phyloP scores from a whole-genome alignment of 1,140 invertebrate species.

The Neoseiulus cucumeris region DNA sequence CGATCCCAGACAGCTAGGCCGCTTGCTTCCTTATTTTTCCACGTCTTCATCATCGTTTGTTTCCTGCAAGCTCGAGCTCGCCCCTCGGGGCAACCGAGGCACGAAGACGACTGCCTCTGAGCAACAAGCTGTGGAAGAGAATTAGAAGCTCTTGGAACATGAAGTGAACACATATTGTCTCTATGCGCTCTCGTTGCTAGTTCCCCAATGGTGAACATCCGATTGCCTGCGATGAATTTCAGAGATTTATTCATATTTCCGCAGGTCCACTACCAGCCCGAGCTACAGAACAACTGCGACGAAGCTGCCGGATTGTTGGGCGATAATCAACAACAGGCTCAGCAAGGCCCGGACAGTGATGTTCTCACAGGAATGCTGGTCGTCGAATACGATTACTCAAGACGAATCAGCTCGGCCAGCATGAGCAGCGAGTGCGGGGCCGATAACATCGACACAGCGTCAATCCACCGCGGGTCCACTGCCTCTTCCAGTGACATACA shows the following conservation, averaged over 20 bases:
- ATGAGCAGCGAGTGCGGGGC: slow-evolving; percentile 21
- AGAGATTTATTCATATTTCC: neutral
- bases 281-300: slow-evolving; percentile 6
- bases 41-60: too few relatives aligned
- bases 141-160: too few relatives aligned
- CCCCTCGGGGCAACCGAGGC: too few relatives aligned
- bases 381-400: slow-evolving; percentile 21
- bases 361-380: slow-evolving; percentile 15
- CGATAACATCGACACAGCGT: slow-evolving; percentile 25
- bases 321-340: neutral
- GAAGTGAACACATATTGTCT: too few relatives aligned
- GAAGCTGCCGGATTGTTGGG: neutral
- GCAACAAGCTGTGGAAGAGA: too few relatives aligned
- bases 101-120: too few relatives aligned
- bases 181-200: too few relatives aligned
- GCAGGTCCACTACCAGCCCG: slow-evolving; percentile 21
- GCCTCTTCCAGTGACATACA: neutral
- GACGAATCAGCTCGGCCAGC: slow-evolving; percentile 29
- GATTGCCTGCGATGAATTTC: too few relatives aligned
- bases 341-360: slow-evolving; percentile 30
- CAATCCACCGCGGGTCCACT: slow-evolving; percentile 14
- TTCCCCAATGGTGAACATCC: too few relatives aligned
- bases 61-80: too few relatives aligned
- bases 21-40: too few relatives aligned
- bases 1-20: too few relatives aligned